A percentile compares a stretch with the other conserved stretches of the same genome.
phyloP scores from a whole-genome alignment of 2,113 vertebrate species.

The Tylochromis polylepis region DNA sequence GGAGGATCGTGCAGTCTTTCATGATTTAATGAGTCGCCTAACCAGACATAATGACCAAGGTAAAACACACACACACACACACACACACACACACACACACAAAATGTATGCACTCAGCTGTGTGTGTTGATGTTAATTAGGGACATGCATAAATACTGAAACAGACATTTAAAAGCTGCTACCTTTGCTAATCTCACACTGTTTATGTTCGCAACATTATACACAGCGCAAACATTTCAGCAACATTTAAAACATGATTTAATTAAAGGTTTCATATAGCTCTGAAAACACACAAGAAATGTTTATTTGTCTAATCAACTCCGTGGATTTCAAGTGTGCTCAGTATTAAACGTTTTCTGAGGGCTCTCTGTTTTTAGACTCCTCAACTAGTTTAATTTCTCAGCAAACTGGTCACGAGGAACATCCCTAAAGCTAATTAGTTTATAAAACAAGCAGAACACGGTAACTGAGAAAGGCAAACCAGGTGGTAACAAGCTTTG shows the following conservation, averaged over 20 bases:
- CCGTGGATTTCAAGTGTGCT: not conserved
- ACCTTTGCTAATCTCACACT: not conserved
- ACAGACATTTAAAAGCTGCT: not conserved
- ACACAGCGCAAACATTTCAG: not conserved
- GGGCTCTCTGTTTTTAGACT: not conserved
- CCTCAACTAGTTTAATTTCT: not conserved
- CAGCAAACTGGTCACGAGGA: not conserved
- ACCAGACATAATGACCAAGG: not conserved
- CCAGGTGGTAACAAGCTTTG: not conserved
- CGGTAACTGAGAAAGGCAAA: fast-evolving
- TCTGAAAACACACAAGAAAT: not conserved
- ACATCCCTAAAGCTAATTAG: not conserved
- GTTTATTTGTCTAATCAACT: not conserved
- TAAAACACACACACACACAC: not conserved
- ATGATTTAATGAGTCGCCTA: not conserved
- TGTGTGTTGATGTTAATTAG: not conserved
- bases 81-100: not conserved
- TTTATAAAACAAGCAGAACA: not conserved
- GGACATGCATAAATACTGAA: not conserved
- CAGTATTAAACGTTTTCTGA: not conserved
- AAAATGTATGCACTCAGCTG: not conserved
- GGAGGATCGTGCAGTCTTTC: not conserved
- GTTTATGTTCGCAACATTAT: not conserved
- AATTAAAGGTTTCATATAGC: not conserved
- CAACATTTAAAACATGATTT: not conserved